phyloP scores from a whole-genome alignment of 1,140 invertebrate genomes.

The Hirudo medicinalis region DNA sequence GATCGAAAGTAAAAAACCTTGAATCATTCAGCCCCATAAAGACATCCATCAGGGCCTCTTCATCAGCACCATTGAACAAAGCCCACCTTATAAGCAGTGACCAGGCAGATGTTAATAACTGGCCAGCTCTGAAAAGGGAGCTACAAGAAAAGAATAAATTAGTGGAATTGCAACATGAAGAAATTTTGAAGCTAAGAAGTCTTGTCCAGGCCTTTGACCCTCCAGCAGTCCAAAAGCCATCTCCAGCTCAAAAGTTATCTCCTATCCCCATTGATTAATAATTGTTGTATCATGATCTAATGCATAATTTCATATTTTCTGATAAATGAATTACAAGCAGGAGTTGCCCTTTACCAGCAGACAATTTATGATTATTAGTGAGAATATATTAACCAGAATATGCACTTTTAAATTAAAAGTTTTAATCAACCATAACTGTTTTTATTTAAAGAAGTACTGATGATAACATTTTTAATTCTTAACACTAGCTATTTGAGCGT shows the following conservation, averaged over 20 bases:
- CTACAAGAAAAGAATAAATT: slow-evolving; percentile 45
- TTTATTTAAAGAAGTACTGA: too few species aligned
- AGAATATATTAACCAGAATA: too few species aligned
- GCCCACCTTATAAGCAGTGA: slow-evolving; percentile 45
- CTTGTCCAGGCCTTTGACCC: slow-evolving; percentile 31
- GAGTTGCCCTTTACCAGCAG: too few species aligned
- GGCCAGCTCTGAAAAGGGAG: slow-evolving; percentile 47
- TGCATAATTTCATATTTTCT: too few species aligned
- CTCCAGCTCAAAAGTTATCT: background rate
- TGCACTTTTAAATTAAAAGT: too few species aligned
- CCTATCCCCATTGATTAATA: background rate
- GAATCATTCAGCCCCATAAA: slow-evolving; percentile 36
- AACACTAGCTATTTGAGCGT: too few species aligned
- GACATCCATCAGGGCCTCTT: slow-evolving; percentile 42
- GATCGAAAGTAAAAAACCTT: slow-evolving; percentile 52
- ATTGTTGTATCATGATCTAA: too few species aligned
- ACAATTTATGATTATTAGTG: too few species aligned
- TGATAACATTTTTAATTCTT: too few species aligned
- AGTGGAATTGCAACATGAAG: slow-evolving; percentile 37
- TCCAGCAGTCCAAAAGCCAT: background rate
- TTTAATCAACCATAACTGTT: too few species aligned
- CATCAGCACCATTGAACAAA: slow-evolving; percentile 43
- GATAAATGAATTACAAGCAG: too few species aligned
- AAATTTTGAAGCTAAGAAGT: slow-evolving; percentile 35
- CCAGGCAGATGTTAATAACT: slow-evolving; percentile 47